A percentile compares a stretch with the other conserved stretches of the same genome.
Conservation (phyloP, 2,797 vertebrate species). For the Toxotes lorentzi region DNA sequence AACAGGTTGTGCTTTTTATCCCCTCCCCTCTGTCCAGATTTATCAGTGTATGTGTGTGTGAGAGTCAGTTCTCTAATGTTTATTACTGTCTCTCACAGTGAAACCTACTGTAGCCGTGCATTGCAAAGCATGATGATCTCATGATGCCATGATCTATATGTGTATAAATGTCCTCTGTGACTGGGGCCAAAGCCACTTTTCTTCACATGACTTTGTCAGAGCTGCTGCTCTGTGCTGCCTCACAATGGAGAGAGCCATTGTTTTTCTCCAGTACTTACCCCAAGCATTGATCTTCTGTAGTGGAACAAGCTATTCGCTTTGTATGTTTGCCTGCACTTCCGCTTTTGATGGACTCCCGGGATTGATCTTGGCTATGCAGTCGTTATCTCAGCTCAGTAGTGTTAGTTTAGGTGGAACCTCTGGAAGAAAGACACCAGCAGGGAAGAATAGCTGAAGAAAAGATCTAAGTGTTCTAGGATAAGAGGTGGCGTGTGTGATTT, state of each 20-base stretch:
- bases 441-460: conserved; percentile 55
- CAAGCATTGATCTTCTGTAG: conserved; percentile 73
- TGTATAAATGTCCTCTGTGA: conserved; percentile 36
- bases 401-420: conserved; percentile 67
- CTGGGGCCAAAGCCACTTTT: conserved; percentile 48
- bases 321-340: conserved; percentile 73
- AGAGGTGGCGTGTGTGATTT: conserved; percentile 32
- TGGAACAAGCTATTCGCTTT: conserved; percentile 72
- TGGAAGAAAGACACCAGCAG: conserved; percentile 59
- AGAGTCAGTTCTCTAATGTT: conserved; percentile 53
- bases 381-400: conserved; percentile 77
- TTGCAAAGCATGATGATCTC: conserved; percentile 38
- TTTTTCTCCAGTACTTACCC: conserved; percentile 70
- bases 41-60: conserved; percentile 47
- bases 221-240: conserved; percentile 28
- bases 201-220: conserved; percentile 40
- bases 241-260: conserved; percentile 60
- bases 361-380: conserved; percentile 76
- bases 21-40: conserved; percentile 70
- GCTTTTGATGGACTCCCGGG: conserved; percentile 73
- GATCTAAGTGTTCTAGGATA: conserved; percentile 50
- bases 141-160: conserved; percentile 23
- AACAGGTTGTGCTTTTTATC: conserved; percentile 83
- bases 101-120: conserved; percentile 38
- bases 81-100: conserved; percentile 50